Conservation (phyloP, 2,888 invertebrate genomes). For the Luperina testacea region DNA sequence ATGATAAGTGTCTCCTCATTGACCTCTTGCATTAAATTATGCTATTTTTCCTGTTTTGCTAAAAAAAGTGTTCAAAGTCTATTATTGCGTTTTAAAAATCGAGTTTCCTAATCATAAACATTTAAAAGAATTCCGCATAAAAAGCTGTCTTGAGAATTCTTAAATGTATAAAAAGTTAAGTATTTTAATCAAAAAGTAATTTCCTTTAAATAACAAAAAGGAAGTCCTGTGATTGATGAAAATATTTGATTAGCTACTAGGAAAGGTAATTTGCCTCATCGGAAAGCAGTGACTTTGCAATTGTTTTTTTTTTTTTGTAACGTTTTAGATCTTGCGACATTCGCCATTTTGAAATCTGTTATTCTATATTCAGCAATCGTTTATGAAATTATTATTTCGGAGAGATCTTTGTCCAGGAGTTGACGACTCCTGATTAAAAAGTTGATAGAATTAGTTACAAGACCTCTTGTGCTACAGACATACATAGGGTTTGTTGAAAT, state of each 20-base stretch:
- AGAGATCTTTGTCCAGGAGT: neutral
- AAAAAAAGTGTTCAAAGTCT: slow-evolving; percentile 2
- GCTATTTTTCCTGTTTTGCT: neutral
- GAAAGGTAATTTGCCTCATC: slow-evolving; percentile 24
- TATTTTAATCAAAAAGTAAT: slow-evolving; percentile 52
- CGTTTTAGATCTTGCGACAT: neutral
- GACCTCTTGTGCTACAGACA: neutral
- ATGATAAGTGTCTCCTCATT: neutral
- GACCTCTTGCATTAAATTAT: slow-evolving; percentile 1
- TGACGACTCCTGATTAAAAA: no score
- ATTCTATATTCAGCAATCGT: neutral
- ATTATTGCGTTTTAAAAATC: slow-evolving; percentile 17
- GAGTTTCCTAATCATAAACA: slow-evolving; percentile 17
- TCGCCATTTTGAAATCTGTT: neutral
- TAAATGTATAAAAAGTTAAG: slow-evolving; percentile 26
- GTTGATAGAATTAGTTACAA: neutral
- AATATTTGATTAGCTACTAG: slow-evolving; percentile 49
- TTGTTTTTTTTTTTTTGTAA: neutral
- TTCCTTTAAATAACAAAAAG: slow-evolving; percentile 45
- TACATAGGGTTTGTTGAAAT: no score
- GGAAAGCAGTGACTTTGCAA: neutral
- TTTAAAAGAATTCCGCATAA: slow-evolving; percentile 16
- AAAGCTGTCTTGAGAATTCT: slow-evolving; percentile 13
- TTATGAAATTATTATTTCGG: neutral
- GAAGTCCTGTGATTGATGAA: slow-evolving; percentile 20